Evolutionary conservation across 1,140 invertebrate species (phyloP).

Genomic region (Kradibia gibbosae): DNA sequence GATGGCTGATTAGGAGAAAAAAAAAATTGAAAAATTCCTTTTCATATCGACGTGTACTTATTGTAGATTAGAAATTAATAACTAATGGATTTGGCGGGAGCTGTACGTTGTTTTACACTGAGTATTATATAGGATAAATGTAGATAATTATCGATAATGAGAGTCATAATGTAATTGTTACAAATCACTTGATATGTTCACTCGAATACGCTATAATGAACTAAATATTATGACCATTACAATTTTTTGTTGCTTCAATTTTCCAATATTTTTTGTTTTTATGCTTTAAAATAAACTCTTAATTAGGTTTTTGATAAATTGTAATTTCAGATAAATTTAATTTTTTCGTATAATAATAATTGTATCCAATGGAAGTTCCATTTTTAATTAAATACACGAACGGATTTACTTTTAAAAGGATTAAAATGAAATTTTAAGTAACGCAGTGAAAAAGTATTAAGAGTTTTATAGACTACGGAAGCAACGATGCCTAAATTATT

Average conservation of each 20-base stretch:
- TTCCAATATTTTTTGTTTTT: background rate
- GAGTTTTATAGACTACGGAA: too few relatives aligned
- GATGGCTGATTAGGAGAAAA: background rate
- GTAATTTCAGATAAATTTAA: background rate
- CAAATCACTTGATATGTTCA: background rate
- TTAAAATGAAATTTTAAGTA: too few relatives aligned
- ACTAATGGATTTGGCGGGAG: conserved; percentile 3
- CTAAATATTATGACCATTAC: background rate
- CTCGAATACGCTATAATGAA: background rate
- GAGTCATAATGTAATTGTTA: background rate
- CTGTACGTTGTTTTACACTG: conserved; percentile 16
- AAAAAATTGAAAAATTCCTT: background rate
- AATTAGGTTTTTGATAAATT: too few relatives aligned
- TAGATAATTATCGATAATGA: background rate
- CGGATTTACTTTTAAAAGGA: too few relatives aligned
- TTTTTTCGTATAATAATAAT: background rate
- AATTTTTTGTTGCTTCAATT: background rate
- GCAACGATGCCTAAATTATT: too few relatives aligned
- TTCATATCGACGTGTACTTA: background rate
- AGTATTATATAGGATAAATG: background rate
- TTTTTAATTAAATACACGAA: too few relatives aligned
- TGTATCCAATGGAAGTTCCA: background rate
- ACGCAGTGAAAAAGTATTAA: too few relatives aligned
- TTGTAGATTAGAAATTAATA: background rate
- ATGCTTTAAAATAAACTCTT: background rate